These are phyloP conservation scores for Pandemis corylana DNA, from an alignment of 2,888 invertebrate genomes.

Conservation along the genomic window DNA sequence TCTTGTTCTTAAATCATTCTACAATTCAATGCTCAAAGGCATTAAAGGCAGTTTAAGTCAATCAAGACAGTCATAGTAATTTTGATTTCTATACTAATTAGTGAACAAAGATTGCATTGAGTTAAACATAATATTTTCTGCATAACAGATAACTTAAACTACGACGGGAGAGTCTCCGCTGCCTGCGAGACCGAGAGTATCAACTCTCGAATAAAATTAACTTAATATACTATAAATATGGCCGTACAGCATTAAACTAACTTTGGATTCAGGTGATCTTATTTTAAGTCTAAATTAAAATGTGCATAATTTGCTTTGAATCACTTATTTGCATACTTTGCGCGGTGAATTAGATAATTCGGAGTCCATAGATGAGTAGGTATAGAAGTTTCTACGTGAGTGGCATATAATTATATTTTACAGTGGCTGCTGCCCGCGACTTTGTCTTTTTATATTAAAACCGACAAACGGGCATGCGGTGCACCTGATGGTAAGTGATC, in stretches of 20 bases:
- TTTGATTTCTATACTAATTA: neutral
- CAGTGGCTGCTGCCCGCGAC: neutral
- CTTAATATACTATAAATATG: neutral
- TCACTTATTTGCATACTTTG: neutral
- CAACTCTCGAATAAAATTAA: too few relatives aligned
- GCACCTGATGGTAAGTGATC: too few relatives aligned
- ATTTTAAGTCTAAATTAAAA: slow-evolving; percentile 2
- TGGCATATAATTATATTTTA: neutral
- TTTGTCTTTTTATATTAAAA: too few relatives aligned
- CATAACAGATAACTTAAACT: neutral
- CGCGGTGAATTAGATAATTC: neutral
- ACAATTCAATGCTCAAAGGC: slow-evolving; percentile 12
- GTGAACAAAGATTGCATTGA: neutral
- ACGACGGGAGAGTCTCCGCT: neutral
- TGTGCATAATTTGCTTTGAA: neutral
- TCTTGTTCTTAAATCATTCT: slow-evolving; percentile 1
- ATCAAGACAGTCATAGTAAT: neutral
- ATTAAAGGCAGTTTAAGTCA: neutral
- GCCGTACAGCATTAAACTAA: neutral
- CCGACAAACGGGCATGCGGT: too few relatives aligned
- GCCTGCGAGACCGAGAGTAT: neutral
- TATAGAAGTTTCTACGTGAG: neutral
- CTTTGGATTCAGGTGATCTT: neutral
- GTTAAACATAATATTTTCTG: neutral
- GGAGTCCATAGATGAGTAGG: neutral